phyloP scores from a whole-genome alignment of 2,113 vertebrate species.

The Struthidea cinerea region DNA sequence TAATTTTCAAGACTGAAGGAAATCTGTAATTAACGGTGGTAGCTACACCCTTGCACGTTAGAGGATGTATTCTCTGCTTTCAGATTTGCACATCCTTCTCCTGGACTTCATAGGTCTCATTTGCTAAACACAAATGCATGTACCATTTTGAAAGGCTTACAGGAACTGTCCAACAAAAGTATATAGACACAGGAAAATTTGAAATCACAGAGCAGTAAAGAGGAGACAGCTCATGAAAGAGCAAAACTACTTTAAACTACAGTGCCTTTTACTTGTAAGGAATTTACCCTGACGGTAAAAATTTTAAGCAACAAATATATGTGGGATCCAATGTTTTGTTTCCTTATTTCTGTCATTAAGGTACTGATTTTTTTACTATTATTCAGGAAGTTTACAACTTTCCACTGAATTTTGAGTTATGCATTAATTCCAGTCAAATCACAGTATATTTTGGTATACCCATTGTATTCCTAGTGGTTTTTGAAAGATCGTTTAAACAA shows the following conservation, averaged over 20 bases:
- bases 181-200: background rate
- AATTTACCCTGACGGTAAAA: background rate
- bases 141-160: background rate
- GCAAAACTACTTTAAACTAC: background rate
- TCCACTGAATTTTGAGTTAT: background rate
- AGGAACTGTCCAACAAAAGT: background rate
- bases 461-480: background rate
- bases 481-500: background rate
- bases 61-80: background rate
- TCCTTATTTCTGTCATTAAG: background rate
- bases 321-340: background rate
- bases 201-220: background rate
- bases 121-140: background rate
- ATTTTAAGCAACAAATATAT: background rate
- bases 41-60: background rate
- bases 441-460: background rate
- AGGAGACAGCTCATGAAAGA: background rate
- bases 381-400: background rate
- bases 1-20: background rate
- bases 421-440: background rate
- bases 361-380: background rate
- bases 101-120: background rate
- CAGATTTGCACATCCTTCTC: background rate
- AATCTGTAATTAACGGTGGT: background rate
- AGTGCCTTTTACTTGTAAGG: background rate